These are phyloP conservation scores for Pristionchus japonicus DNA, from an alignment of 2,888 invertebrate genomes.

Conservation along the genomic window DNA sequence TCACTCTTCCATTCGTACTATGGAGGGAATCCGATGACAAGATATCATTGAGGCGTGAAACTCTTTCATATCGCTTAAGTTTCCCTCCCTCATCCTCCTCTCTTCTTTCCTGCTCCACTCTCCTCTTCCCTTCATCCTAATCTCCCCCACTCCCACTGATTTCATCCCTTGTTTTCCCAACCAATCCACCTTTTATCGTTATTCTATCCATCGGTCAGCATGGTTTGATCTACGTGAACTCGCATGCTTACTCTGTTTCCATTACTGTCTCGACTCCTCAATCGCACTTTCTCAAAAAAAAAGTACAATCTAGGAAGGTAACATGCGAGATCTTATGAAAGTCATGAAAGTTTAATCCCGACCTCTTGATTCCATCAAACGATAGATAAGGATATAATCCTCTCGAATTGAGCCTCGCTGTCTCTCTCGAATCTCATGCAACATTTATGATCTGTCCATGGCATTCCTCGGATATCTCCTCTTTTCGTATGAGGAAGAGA, in stretches of 20 bases:
- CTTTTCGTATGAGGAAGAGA: neutral
- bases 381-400: neutral
- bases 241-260: neutral
- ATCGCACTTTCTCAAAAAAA: neutral
- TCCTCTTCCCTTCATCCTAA: neutral
- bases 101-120: neutral
- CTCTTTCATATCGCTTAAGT: slow-evolving; percentile 29
- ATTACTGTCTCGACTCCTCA: neutral
- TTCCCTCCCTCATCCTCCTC: slow-evolving; percentile 9
- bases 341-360: neutral
- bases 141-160: slow-evolving; percentile 35
- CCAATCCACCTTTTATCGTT: neutral
- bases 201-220: neutral
- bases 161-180: slow-evolving; percentile 18
- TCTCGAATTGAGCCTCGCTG: neutral
- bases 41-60: neutral
- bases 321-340: neutral
- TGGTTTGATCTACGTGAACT: neutral
- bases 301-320: neutral
- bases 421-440: neutral
- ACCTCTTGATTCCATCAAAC: neutral
- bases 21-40: neutral
- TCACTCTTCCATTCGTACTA: slow-evolving; percentile 5
- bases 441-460: neutral
- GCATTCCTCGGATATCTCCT: neutral